These are phyloP conservation scores for Miniopterus natalensis DNA, from an alignment of 2,113 vertebrate genomes.

Conservation along the genomic window DNA sequence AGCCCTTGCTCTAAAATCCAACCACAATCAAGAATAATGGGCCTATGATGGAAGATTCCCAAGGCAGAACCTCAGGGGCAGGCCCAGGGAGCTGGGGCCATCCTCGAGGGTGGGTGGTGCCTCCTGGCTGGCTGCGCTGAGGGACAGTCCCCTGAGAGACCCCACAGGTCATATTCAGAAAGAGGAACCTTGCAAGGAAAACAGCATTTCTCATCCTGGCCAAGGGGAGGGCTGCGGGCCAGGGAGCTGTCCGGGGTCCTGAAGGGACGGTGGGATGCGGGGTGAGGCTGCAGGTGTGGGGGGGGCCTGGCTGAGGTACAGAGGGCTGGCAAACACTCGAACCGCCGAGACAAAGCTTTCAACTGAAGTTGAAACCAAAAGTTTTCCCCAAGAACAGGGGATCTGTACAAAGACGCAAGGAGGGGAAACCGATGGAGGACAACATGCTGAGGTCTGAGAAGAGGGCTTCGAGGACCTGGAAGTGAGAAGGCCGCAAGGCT, in stretches of 20 bases:
- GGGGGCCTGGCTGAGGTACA: fast-evolving
- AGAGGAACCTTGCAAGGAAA: not conserved
- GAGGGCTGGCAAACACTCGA: not conserved
- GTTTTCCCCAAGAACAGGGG: constrained; percentile 38
- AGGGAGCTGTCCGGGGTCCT: constrained; percentile 73
- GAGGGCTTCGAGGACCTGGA: no score
- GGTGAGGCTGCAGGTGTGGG: fast-evolving
- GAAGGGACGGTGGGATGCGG: not conserved
- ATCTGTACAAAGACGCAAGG: not conserved
- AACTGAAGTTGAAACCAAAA: constrained; percentile 38
- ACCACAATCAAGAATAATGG: fast-evolving
- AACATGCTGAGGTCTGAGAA: not conserved
- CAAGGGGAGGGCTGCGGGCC: fast-evolving
- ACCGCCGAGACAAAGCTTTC: not conserved
- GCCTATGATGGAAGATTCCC: not conserved
- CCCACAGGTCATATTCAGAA: not conserved
- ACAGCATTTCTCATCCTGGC: fast-evolving
- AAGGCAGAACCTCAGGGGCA: not conserved
- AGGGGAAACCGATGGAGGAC: not conserved
- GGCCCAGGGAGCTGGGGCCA: fast-evolving
- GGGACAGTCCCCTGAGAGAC: not conserved
- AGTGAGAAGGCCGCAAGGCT: fast-evolving
- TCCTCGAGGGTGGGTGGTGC: fast-evolving
- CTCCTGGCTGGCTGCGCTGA: not conserved
- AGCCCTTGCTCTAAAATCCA: not conserved